A percentile compares a stretch with the other conserved stretches of the same genome.
These are phyloP conservation scores for Burhinus bistriatus DNA, from an alignment of 2,113 vertebrate genomes.

Conservation along the genomic window DNA sequence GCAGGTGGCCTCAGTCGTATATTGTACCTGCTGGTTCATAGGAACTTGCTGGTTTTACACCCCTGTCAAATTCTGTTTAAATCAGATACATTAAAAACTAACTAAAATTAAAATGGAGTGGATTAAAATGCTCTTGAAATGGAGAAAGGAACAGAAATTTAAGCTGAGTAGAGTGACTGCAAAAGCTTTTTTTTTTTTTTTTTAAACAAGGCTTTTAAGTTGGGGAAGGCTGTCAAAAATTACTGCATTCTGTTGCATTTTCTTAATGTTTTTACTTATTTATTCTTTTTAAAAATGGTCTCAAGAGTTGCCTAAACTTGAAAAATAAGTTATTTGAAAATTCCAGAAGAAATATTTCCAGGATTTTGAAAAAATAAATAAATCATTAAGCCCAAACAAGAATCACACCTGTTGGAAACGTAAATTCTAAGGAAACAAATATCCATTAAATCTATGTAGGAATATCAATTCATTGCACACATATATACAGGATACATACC, in stretches of 20 bases:
- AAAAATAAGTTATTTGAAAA: neutral
- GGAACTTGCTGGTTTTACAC: neutral
- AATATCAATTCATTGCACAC: neutral
- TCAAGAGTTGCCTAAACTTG: neutral
- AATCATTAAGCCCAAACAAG: neutral
- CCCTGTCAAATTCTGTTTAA: neutral
- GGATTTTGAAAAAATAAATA: neutral
- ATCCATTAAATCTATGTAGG: neutral
- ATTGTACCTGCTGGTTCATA: neutral
- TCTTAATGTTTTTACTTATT: neutral
- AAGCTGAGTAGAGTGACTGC: neutral
- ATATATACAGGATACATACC: neutral
- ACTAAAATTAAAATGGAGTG: neutral
- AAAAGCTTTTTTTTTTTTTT: neutral
- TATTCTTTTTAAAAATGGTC: neutral
- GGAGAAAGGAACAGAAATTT: neutral
- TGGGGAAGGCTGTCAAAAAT: neutral
- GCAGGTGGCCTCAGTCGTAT: accelerated
- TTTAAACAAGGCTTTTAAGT: neutral
- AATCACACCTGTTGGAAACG: neutral
- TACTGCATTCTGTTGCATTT: neutral
- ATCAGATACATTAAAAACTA: neutral
- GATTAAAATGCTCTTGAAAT: neutral
- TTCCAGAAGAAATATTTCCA: neutral
- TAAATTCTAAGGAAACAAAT: neutral